These are phyloP conservation scores for Chaenodraco wilsoni DNA, from an alignment of 2,797 vertebrate genomes.

Conservation along the genomic window DNA sequence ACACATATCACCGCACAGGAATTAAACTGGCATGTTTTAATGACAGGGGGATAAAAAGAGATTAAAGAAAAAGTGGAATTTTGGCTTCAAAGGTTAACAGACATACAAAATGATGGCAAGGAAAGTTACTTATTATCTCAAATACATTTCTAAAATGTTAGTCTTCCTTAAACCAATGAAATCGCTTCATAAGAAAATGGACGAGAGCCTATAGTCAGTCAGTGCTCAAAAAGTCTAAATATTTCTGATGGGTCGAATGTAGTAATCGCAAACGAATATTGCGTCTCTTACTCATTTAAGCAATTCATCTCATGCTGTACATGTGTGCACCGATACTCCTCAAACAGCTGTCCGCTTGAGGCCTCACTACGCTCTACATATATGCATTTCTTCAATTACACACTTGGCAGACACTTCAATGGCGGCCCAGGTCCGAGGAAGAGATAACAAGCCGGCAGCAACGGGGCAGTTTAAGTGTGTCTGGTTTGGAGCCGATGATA, in stretches of 20 bases:
- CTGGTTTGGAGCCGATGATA: constrained; percentile 43
- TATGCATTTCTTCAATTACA: constrained; percentile 44
- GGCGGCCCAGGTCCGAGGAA: constrained; percentile 12
- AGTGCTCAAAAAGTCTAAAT: not conserved
- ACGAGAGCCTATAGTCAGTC: not conserved
- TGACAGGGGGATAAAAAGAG: constrained; percentile 5
- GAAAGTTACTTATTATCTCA: constrained; percentile 19
- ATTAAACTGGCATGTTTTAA: not conserved
- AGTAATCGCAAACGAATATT: not conserved
- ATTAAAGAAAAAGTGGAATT: constrained; percentile 15
- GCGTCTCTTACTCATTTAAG: not conserved
- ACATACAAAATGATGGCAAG: constrained; percentile 15
- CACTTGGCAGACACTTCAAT: constrained; percentile 21
- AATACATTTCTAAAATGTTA: constrained; percentile 16
- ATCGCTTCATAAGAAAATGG: constrained; percentile 25
- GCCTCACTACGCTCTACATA: constrained; percentile 9
- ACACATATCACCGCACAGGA: not conserved
- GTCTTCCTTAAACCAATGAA: constrained; percentile 22
- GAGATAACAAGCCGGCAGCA: constrained; percentile 47
- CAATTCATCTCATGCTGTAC: not conserved
- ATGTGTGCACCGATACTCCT: constrained; percentile 4
- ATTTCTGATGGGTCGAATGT: not conserved
- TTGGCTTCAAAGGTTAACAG: constrained; percentile 20
- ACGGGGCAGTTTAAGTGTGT: constrained; percentile 40
- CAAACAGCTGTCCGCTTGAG: constrained; percentile 12